Conservation (phyloP, 2,797 vertebrate genomes). For the Hozukius guyotensis region DNA sequence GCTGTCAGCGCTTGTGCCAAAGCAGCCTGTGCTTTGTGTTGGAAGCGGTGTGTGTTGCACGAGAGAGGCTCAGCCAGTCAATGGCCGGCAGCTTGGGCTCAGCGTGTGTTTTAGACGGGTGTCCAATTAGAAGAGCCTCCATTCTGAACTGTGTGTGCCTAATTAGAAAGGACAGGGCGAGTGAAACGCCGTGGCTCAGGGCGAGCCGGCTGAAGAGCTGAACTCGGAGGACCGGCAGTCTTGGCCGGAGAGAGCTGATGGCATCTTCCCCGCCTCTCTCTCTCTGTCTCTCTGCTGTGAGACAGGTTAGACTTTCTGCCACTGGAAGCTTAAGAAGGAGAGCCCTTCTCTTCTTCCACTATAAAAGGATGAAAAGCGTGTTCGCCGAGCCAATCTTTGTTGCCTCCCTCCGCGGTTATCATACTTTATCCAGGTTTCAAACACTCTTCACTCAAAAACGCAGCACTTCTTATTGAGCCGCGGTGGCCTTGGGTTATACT, state of each 20-base stretch:
- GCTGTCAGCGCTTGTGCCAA: constrained; percentile 66
- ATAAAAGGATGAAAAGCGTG: constrained; percentile 60
- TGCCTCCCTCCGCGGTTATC: constrained; percentile 59
- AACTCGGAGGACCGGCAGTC: constrained; percentile 34
- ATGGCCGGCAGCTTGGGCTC: constrained; percentile 73
- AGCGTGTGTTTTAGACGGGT: constrained; percentile 69
- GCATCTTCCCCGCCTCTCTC: neutral
- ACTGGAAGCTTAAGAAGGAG: constrained; percentile 38
- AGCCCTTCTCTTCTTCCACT: constrained; percentile 25
- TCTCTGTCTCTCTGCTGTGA: constrained; percentile 21
- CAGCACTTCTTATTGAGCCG: constrained; percentile 34
- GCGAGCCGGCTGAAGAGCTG: constrained; percentile 39
- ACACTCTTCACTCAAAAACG: constrained; percentile 35
- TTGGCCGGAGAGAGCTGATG: constrained; percentile 12
- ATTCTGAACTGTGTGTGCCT: constrained; percentile 69
- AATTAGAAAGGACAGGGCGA: constrained; percentile 73
- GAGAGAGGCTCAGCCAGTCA: constrained; percentile 58
- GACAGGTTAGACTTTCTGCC: constrained; percentile 45
- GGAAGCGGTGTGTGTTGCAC: constrained; percentile 51
- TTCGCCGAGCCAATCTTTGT: constrained; percentile 47
- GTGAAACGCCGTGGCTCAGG: constrained; percentile 45
- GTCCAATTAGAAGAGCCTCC: constrained; percentile 77
- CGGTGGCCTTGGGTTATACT: constrained; percentile 36
- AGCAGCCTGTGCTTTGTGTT: constrained; percentile 69
- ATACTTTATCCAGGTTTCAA: constrained; percentile 63